Base-by-base conservation (phyloP, 2,888 invertebrate genomes). In the Drosophila borealis region DNA sequence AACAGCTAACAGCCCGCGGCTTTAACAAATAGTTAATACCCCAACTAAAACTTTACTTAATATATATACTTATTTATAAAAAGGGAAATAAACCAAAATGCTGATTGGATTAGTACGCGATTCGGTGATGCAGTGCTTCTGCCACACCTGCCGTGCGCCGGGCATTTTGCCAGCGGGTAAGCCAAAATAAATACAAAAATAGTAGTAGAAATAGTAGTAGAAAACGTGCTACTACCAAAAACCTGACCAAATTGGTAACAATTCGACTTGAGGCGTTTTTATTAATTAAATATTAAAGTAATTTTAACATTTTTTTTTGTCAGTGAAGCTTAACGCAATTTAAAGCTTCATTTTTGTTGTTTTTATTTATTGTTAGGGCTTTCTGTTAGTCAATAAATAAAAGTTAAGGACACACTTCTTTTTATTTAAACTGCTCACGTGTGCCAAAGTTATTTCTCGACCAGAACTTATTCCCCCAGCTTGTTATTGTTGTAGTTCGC, bases 91-190 rank as follows among this genome's bases (percentile, higher is more conserved):
- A 60, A 13, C 73, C 88, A 90, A 74, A 77, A 97, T 97, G 97
- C 94, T 97, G 94, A 96, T 97, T 94, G 96, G 96, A 93, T 95
- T 97, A 91, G 96, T 97, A 92, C 96, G 96, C 93, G 97, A 97
- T 93, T 97, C 97, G 93, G 96, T 97, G 93, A 95, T 97, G 95
- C 96, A 97, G 95, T 97, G 97, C 94, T 97, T 97, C 94, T 97
- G 97, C 94, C 97, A 97, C 94, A 96, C 97, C 93, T 97, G 97
- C 95, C 96, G 96, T 92, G 96, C 96, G 90, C 97, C 97, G 57
- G 89, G 83, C 83, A 94, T 94, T 89, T 80, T 96, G 91, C 95
- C 96, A 91, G 94, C 95, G 94, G 95, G 96, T 96, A 94, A 94
- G 95, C 51, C 17, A 29, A 36, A 13, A 13, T 14, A 41, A 6